Evolutionary conservation across 2,888 invertebrate species (phyloP).

Genomic region (Sympetrum striolatum): DNA sequence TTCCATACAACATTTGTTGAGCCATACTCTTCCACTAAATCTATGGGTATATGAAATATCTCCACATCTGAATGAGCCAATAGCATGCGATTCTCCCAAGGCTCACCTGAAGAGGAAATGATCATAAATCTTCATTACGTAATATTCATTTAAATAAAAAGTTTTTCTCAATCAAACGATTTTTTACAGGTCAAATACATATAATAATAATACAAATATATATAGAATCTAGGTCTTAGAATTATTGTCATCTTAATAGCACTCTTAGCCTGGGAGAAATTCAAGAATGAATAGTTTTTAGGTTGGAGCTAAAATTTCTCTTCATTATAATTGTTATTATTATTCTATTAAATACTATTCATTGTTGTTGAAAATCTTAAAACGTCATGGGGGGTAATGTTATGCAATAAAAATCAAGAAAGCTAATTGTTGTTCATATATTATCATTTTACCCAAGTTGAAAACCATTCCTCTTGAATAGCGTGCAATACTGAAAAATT

Average conservation of each 20-base stretch:
- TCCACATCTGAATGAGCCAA: slow-evolving; percentile 1
- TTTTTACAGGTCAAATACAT: no score
- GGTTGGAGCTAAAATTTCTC: no score
- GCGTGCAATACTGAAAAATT: neutral
- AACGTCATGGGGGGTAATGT: no score
- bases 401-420: no score
- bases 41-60: neutral
- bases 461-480: neutral
- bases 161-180: neutral
- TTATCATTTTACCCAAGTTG: neutral
- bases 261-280: no score
- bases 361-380: no score
- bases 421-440: no score
- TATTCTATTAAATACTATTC: neutral
- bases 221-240: no score
- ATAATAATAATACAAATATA: no score
- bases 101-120: neutral
- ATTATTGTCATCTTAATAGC: no score
- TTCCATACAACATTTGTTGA: slow-evolving; percentile 70
- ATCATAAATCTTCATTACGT: neutral
- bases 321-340: no score
- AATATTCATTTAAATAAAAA: neutral
- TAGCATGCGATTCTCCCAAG: neutral
- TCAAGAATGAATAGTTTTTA: no score
- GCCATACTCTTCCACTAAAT: neutral